Evolutionary conservation across 2,113 vertebrate genomes (phyloP), one percentile per base, ranked within the genome.

Genomic region (Ameiurus melas): DNA sequence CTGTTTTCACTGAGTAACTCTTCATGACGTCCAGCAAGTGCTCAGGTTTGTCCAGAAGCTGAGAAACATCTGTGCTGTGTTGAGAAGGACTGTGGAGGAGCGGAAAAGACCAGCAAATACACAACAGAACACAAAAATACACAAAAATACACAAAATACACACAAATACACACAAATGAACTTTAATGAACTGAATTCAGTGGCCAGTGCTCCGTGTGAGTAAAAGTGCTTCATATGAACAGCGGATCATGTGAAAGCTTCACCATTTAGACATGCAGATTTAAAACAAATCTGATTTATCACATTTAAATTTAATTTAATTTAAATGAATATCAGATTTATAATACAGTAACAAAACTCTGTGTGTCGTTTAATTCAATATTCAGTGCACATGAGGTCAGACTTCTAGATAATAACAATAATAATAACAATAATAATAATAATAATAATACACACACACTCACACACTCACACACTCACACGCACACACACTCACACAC

Each of bases 11-110:
- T 58, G 98, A 97, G 85, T 96, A 95, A 66, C 95, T 93, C 90
- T 92, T 94, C 94, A 99, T 95, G 92, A 96, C 93, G 90, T 97
- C 97, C 92, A 95, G 94, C 92, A 99, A 96, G 94, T 97, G 96
- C 92, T 97, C 94, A 77, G 94, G 82, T 71, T 93, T 91, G 51
- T 92, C 96, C 90, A 92, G 94, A 86, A 95, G 95, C 92, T 92
- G 96, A 94, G 91, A 85, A 92, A 86, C 47, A 91, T 89, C 95
- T 87, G 91, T 88, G 89, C 93, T 94, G 94, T 78, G 93, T 93
- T 88, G 89, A 12, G 66, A 81, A 0, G 68, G 88, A 68, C 93
- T 94, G 90, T 71, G 90, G 91, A 33, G 2, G n/a, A 47, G 5
- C 12, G n/a, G 27, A 87, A 51, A 62, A 53, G 62, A 12, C 0